phyloP scores from a whole-genome alignment of 1,140 invertebrate species.

The Radopholus similis region DNA sequence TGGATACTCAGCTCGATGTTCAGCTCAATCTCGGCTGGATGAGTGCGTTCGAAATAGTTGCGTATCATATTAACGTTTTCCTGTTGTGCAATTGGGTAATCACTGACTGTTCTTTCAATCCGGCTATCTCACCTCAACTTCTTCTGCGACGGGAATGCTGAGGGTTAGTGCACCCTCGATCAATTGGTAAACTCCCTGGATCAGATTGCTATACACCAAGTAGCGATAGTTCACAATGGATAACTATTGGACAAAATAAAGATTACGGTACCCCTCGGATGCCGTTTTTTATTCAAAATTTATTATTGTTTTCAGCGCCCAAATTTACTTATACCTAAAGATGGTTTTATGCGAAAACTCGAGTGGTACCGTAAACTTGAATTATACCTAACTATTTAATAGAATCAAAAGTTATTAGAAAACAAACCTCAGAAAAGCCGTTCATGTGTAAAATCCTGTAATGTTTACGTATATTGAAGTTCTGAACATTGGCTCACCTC shows the following conservation, averaged over 20 bases:
- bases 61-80: slow-evolving; percentile 25
- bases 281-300: too few relatives aligned
- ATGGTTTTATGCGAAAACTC: too few relatives aligned
- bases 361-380: too few relatives aligned
- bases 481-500: slow-evolving; percentile 20
- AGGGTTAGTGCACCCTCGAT: slow-evolving; percentile 40
- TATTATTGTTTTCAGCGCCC: too few relatives aligned
- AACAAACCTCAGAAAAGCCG: slow-evolving; percentile 46
- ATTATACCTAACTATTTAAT: too few relatives aligned
- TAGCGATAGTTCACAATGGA: slow-evolving; percentile 51
- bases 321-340: too few relatives aligned
- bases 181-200: slow-evolving; percentile 39
- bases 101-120: neutral
- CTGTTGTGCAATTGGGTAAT: slow-evolving; percentile 26
- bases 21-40: slow-evolving; percentile 46
- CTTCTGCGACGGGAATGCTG: slow-evolving; percentile 22
- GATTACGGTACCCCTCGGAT: too few relatives aligned
- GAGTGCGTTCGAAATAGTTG: slow-evolving; percentile 30
- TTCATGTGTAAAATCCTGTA: slow-evolving; percentile 50
- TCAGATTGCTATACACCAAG: slow-evolving; percentile 43
- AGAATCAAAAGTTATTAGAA: too few relatives aligned
- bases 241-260: too few relatives aligned
- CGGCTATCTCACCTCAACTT: slow-evolving; percentile 18
- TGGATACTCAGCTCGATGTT: slow-evolving; percentile 22
- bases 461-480: neutral